Evolutionary conservation across 2,797 vertebrate species (phyloP), one percentile per base, ranked within the genome.

Genomic region (Enteromius mattozi): DNA sequence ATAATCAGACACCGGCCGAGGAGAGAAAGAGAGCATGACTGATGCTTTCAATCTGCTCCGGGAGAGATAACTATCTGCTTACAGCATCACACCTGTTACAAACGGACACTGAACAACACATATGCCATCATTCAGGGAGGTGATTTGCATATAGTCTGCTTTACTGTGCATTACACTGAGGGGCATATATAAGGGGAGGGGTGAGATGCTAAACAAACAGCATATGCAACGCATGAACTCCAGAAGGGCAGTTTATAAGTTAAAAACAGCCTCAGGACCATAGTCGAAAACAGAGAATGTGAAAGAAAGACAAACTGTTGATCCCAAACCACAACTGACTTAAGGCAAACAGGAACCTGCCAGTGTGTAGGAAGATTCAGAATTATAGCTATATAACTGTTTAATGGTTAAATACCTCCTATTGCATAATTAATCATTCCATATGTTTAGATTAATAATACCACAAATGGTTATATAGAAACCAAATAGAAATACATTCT

Each of bases 31-130:
- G 80, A 56, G 76, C 69, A 86, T 83, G 63, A 77, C 49, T 86
- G 80, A 80, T 85, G 54, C 37, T 78, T 74, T 82, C 54, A 40
- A 77, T 80, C 63, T 54, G 47, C 79, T 74, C 54, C 6, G n/a
- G 47, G 27, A 71, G 51, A 77, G 82, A 87, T 86, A 61, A 63
- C 66, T 63, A 83, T 87, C 82, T 74, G 87, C 85, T 85, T 85
- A 40, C 54, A 80, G 51, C 69, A 80, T 61, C 33, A 68, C 86
- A 86, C 80, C 82, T 86, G 86, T 87, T 65, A 76, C 66, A 83
- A 63, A 86, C 71, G 56, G 80, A 83, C 83, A 85, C 42, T 47
- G 27, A 80, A 71, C 42, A 82, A 56, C 72, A 40, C 78, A 47
- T 54, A 78, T 35, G 63, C 61, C 49, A 63, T 59, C 24, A 42